Conservation (phyloP, 2,888 invertebrate species). For the Spatulosminthurus flaviceps region DNA sequence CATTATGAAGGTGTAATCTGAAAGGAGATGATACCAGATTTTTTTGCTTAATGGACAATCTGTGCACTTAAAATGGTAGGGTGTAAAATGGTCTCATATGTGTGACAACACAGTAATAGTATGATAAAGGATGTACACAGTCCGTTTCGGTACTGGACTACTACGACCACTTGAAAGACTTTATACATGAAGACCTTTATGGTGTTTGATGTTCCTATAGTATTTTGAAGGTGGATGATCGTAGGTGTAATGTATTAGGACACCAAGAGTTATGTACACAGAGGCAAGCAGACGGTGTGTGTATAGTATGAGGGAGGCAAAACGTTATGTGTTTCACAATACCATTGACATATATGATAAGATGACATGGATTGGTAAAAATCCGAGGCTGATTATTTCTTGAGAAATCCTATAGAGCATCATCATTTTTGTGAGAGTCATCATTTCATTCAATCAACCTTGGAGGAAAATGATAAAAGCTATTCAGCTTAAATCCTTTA, state of each 20-base stretch:
- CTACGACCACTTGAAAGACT: conserved; percentile 20
- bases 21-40: background rate
- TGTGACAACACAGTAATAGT: background rate
- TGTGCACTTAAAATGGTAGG: conserved; percentile 8
- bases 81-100: background rate
- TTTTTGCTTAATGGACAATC: background rate
- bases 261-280: conserved; percentile 16
- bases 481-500: conserved; percentile 44
- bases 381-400: conserved; percentile 41
- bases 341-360: conserved; percentile 39
- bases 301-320: background rate
- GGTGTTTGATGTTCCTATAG: conserved; percentile 11
- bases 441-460: conserved; percentile 46
- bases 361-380: conserved; percentile 46
- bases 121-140: conserved; percentile 9
- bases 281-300: background rate
- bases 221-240: conserved; percentile 21
- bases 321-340: conserved; percentile 36
- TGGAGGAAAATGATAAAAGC: conserved; percentile 41
- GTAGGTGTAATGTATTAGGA: conserved; percentile 25
- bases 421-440: conserved; percentile 39
- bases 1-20: conserved; percentile 2
- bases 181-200: conserved; percentile 1
- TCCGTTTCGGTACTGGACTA: background rate
- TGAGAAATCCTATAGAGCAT: conserved; percentile 25